Conservation (phyloP, 2,797 vertebrate species). For the Aeoliscus strigatus region DNA sequence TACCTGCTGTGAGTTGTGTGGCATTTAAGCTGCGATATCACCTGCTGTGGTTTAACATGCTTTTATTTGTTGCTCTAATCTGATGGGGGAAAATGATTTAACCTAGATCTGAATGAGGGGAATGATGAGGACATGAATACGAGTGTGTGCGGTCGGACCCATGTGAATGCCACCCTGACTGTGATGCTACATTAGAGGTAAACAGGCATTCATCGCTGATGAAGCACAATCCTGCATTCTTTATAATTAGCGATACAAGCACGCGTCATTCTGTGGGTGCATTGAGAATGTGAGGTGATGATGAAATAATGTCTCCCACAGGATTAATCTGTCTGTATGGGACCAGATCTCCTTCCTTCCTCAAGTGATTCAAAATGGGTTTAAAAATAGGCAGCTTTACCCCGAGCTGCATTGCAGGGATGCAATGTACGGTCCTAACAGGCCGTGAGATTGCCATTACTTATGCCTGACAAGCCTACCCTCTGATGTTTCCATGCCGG, state of each 20-base stretch:
- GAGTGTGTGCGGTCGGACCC: constrained; percentile 16
- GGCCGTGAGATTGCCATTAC: constrained; percentile 79
- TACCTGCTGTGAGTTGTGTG: constrained; percentile 57
- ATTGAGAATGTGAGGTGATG: constrained; percentile 3
- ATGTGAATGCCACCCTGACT: constrained; percentile 31
- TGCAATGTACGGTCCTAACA: constrained; percentile 75
- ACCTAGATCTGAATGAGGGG: constrained; percentile 27
- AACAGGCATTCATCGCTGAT: constrained; percentile 1
- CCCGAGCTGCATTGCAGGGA: constrained; percentile 71
- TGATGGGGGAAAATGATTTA: constrained; percentile 35
- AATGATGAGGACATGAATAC: constrained; percentile 38
- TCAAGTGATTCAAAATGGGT: constrained; percentile 48
- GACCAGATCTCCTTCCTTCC: constrained; percentile 40
- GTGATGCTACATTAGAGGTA: not conserved
- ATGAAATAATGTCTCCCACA: constrained; percentile 16
- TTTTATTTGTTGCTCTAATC: constrained; percentile 51
- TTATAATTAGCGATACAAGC: not conserved
- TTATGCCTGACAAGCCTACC: constrained; percentile 79
- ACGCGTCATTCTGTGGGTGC: constrained; percentile 6
- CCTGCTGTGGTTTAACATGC: constrained; percentile 48
- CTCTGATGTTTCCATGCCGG: constrained; percentile 78
- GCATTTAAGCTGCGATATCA: constrained; percentile 57
- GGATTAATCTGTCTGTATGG: constrained; percentile 28
- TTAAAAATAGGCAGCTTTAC: constrained; percentile 79
- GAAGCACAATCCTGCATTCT: not conserved